phyloP scores from a whole-genome alignment of 2,113 vertebrate genomes.

The Phoenicopterus ruber region DNA sequence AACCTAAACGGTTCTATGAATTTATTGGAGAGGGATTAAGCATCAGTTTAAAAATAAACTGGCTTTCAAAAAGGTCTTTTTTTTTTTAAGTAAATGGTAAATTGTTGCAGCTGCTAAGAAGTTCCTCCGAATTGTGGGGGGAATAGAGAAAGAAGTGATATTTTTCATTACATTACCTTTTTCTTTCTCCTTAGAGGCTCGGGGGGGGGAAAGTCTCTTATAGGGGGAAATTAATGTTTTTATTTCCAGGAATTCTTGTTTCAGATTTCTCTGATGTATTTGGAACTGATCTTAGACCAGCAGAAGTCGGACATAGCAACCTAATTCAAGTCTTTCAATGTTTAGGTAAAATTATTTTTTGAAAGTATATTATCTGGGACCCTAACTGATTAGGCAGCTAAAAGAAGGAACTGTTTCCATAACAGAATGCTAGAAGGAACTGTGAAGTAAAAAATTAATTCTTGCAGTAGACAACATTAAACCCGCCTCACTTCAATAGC shows the following conservation, averaged over 20 bases:
- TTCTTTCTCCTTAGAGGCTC: background rate
- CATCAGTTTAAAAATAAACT: background rate
- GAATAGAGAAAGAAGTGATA: background rate
- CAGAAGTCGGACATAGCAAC: background rate
- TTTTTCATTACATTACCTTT: background rate
- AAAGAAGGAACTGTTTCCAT: background rate
- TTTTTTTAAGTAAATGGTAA: background rate
- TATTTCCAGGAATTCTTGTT: background rate
- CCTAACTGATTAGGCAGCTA: background rate
- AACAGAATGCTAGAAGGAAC: background rate
- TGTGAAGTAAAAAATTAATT: background rate
- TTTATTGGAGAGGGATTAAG: background rate
- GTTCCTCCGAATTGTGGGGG: background rate
- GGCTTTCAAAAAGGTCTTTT: background rate
- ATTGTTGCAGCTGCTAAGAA: background rate
- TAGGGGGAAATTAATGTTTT: background rate
- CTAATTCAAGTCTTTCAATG: background rate
- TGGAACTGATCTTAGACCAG: background rate
- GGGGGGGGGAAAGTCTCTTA: too few species aligned
- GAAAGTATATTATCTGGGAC: background rate
- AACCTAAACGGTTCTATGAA: background rate
- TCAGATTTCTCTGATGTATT: background rate
- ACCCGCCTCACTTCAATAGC: background rate
- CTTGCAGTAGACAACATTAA: background rate
- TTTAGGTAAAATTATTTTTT: background rate